Evolutionary conservation across 2,113 vertebrate species (phyloP), one percentile per base, ranked within the genome.

Genomic region (Mungos mungo): DNA sequence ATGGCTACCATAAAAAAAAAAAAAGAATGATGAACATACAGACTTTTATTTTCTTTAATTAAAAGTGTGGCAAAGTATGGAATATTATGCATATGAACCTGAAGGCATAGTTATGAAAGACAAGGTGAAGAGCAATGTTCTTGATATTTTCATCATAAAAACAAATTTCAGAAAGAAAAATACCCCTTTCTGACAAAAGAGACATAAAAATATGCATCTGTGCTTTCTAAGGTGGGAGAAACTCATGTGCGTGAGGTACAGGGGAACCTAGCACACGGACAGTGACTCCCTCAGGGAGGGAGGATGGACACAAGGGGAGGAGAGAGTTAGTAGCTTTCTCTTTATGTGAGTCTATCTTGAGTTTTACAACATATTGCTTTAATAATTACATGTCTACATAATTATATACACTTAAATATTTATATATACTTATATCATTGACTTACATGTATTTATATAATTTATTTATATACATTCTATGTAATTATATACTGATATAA

Each of bases 381-480:
- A 21, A 86, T 5, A 96, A 71, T 90, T 88, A 74, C 8, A 25
- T 60, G 63, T 60, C 38, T 71, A 71, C 41, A 77, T 71, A 85
- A 86, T 93, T 76, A 88, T 21, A 33, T 41, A 27, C n/a, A 83
- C 63, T 79, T 88, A 87, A 41, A 95, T 68, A 84, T 84, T 93
- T 66, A 71, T 52, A 66, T 82, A 45, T 79, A 83, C 18, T 93
- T 45, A 72, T 5, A 21, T n/a, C 93, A 97, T 83, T 92, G 79
- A 83, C 23, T 82, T 87, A 84, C 4, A 57, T 80, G 71, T 79
- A 60, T n/a, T 87, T 88, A 77, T 5, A 41, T 68, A 74, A 93
- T 68, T 95, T 71, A 93, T 52, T 93, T 82, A 86, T 77, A 84
- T 71, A 23, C 54, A 86, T 81, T 52, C n/a, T 68, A 63, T 83